Percentiles rank a stretch among this genome's conserved stretches.
Conservation (phyloP, 2,113 vertebrate species). For the Peromyscus californicus region DNA sequence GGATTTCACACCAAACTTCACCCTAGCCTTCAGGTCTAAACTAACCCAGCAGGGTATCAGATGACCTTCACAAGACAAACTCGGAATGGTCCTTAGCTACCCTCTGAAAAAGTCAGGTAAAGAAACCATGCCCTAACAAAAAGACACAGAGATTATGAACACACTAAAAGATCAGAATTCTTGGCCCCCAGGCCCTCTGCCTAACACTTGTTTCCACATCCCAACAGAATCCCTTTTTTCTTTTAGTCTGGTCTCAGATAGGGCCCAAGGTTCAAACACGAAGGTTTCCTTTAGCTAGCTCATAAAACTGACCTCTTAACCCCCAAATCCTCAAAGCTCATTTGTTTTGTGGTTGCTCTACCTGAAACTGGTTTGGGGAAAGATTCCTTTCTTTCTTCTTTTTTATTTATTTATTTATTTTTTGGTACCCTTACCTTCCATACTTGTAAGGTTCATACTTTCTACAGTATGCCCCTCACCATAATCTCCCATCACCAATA, state of each 20-base stretch:
- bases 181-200: background rate
- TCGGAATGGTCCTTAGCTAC: background rate
- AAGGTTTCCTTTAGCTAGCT: conserved; percentile 11
- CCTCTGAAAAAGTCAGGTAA: conserved; percentile 35
- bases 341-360: background rate
- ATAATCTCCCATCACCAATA: conserved; percentile 1
- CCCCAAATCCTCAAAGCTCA: conserved; percentile 6
- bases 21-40: conserved; percentile 30
- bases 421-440: background rate
- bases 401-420: background rate
- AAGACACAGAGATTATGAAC: conserved; percentile 22
- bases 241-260: background rate
- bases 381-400: background rate
- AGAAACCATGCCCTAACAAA: conserved; percentile 56
- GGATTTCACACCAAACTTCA: conserved; percentile 55
- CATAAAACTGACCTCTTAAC: background rate
- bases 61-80: background rate
- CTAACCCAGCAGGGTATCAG: background rate
- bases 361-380: conserved; percentile 28
- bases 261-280: background rate
- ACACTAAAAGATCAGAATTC: conserved; percentile 4
- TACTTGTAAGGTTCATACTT: background rate
- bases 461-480: background rate
- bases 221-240: background rate
- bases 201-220: background rate